Base-by-base conservation (phyloP, 2,113 vertebrate genomes). In the Tyrannus savana region DNA sequence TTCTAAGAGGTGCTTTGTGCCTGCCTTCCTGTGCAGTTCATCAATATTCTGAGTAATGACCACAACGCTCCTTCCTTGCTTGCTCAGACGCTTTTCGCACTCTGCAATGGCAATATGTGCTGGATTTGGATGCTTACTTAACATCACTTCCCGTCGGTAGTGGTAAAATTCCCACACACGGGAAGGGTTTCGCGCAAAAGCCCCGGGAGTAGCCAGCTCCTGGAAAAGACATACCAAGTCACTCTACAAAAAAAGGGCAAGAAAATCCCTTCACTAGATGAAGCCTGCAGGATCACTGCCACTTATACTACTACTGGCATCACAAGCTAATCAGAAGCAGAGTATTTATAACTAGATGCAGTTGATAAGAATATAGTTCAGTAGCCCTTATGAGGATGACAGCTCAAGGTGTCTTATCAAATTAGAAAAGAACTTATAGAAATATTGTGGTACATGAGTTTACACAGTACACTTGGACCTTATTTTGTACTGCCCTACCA, bases 141-240 rank as follows among this genome's bases (percentile, higher is more conserved):
- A 59, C 80, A 98, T 98, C 84, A 99, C 56, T 64, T 99, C 98
- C 67, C 99, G 97, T 6, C 99, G 98, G 97, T 99, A 99, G 73
- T 99, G 99, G 97, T 99, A 99, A 83, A 99, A 99, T 88, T 99
- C 99, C 99, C 99, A 99, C 18, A 99, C 99, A 1, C 98, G 98
- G 5, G 99, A 99, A 0, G 99, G 98, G 95, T 98, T 98, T 19
- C 98, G 98, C 0, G 98, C 98, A 93, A 99, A 99, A 74, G 99
- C 98, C 92, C 98, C 98, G 0, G 99, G 99, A 4, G 99, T 99
- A 8, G 99, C 99, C 91, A 99, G 92, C 52, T 99, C 99, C 99
- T 99, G 96, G 18, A 84, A 93, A 64, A 68, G 33, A 62, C 0
- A 0, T 0, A 76, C 50, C 8, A 7, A 3, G 42, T 78, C 12